Evolutionary conservation across 2,888 invertebrate species (phyloP).

Genomic region (Chouioia cunea): DNA sequence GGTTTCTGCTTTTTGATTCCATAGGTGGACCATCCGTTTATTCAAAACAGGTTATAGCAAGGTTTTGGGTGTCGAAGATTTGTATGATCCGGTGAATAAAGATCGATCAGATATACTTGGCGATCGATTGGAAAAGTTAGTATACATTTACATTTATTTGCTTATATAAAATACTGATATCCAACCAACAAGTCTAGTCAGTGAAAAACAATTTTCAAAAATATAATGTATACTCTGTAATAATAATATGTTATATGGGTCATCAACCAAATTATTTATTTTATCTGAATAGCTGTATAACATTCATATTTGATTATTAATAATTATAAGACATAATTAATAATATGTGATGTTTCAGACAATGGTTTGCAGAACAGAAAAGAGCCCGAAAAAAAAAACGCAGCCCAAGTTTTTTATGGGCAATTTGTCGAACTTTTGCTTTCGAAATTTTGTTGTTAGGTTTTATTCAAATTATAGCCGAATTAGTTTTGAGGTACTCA

Average conservation of each 20-base stretch:
- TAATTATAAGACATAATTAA: not conserved
- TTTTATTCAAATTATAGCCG: slow-evolving; percentile 68
- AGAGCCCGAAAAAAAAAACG: slow-evolving; percentile 59
- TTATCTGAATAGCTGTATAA: too few relatives aligned
- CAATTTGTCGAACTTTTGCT: slow-evolving; percentile 69
- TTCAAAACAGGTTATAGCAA: slow-evolving; percentile 82
- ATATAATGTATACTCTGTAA: too few relatives aligned
- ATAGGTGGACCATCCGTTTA: slow-evolving; percentile 82
- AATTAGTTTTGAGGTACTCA: slow-evolving; percentile 59
- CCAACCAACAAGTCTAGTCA: too few relatives aligned
- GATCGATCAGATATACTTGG: slow-evolving; percentile 81
- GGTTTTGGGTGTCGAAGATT: slow-evolving; percentile 80
- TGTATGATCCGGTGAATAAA: slow-evolving; percentile 77
- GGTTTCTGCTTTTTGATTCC: too few relatives aligned
- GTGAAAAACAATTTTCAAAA: too few relatives aligned
- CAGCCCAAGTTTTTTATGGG: slow-evolving; percentile 68
- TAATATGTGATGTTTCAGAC: slow-evolving; percentile 60
- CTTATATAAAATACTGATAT: too few relatives aligned
- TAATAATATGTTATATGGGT: too few relatives aligned
- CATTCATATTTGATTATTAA: too few relatives aligned
- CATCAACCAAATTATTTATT: too few relatives aligned
- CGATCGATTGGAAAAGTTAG: slow-evolving; percentile 76
- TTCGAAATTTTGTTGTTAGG: slow-evolving; percentile 68
- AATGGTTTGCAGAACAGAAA: slow-evolving; percentile 69
- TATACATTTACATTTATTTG: slow-evolving; percentile 38